Conservation (phyloP, 1,140 invertebrate species). For the Saxidomus purpurata region DNA sequence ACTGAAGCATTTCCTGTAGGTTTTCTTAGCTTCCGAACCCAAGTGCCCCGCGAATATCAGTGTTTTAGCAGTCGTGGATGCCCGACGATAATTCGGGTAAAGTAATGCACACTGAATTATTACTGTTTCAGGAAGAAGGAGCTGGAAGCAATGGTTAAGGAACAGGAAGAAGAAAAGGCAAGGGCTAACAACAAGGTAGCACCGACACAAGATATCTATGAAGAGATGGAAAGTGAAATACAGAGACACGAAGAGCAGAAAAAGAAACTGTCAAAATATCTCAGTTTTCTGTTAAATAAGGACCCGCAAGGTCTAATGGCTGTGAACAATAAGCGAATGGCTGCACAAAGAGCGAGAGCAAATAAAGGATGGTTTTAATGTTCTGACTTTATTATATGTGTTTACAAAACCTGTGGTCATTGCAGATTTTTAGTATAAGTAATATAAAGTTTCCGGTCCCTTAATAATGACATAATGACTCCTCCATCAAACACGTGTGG, state of each 20-base stretch:
- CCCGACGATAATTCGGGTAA: too few relatives aligned
- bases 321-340: slow-evolving; percentile 37
- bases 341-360: slow-evolving; percentile 28
- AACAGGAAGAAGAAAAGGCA: slow-evolving; percentile 49
- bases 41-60: too few relatives aligned
- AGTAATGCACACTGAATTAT: too few relatives aligned
- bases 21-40: too few relatives aligned
- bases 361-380: slow-evolving; percentile 58
- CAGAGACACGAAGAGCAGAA: slow-evolving; percentile 45
- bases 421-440: too few relatives aligned
- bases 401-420: too few relatives aligned
- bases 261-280: slow-evolving; percentile 59
- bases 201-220: slow-evolving; percentile 27
- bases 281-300: slow-evolving; percentile 38
- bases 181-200: slow-evolving; percentile 56
- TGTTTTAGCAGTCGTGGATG: too few relatives aligned
- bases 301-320: slow-evolving; percentile 24
- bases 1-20: too few relatives aligned
- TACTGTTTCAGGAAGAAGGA: slow-evolving; percentile 48
- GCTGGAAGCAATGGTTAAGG: slow-evolving; percentile 32
- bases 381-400: too few relatives aligned
- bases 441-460: too few relatives aligned
- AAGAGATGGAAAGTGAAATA: slow-evolving; percentile 50
- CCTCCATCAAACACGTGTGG: too few relatives aligned
- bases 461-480: too few relatives aligned